These are phyloP conservation scores for Dinothrombium tinctorium DNA, from an alignment of 1,140 invertebrate genomes.

Conservation along the genomic window DNA sequence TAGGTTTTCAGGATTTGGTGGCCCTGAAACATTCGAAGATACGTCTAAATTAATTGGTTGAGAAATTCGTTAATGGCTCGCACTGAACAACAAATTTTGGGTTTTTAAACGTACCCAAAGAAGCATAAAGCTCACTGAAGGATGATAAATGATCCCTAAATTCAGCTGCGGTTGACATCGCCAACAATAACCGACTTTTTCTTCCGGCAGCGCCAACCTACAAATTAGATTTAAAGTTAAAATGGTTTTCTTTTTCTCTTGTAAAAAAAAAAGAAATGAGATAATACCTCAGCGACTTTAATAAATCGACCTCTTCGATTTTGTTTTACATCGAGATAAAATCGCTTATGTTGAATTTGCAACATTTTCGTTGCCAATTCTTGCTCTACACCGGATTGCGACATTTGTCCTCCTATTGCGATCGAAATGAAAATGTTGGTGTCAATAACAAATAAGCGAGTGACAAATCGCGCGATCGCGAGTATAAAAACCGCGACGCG, in stretches of 20 bases:
- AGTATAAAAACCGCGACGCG: too few species aligned
- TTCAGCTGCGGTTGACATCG: conserved; percentile 86
- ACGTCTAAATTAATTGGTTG: not conserved
- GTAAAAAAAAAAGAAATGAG: not conserved
- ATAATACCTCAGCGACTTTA: conserved; percentile 61
- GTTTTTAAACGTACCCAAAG: conserved; percentile 55
- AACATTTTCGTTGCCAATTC: conserved; percentile 92
- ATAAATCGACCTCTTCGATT: conserved; percentile 90
- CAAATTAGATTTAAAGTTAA: too few species aligned
- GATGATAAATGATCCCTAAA: conserved; percentile 86
- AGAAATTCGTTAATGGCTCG: too few species aligned
- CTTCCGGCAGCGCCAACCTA: conserved; percentile 28
- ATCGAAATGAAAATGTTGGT: too few species aligned
- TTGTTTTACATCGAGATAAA: conserved; percentile 97
- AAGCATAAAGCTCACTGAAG: conserved; percentile 93
- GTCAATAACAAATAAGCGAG: too few species aligned
- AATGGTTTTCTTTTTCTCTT: too few species aligned
- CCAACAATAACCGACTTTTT: conserved; percentile 27
- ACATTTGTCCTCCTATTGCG: too few species aligned
- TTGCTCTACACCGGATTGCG: conserved; percentile 37
- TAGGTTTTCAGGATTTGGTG: conserved; percentile 81
- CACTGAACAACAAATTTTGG: too few species aligned
- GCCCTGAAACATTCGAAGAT: conserved; percentile 32
- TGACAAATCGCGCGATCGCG: too few species aligned
- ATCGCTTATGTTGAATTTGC: conserved; percentile 93